Evolutionary conservation across 2,888 invertebrate species (phyloP), one percentile per base, ranked within the genome.

Genomic region (Himalopsyche anomala): DNA sequence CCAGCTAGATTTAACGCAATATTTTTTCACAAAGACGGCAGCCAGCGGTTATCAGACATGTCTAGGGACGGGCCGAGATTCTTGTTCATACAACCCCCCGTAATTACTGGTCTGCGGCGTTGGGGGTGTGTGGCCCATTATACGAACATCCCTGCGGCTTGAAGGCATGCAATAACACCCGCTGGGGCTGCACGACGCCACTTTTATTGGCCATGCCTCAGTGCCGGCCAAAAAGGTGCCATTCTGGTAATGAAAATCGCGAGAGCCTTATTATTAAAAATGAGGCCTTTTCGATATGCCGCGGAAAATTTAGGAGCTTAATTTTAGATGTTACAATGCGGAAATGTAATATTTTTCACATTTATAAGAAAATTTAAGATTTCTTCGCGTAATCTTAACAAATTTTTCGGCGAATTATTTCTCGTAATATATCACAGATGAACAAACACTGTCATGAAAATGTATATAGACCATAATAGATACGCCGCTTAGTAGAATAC

Each of bases 131-230:
- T 80, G 80, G 80, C 80, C 85, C 82, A 85, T 85, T 85, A 85
- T 85, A 79, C 40, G 81, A 82, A 85, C 85, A 85, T 85, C 85
- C 79, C 82, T 82, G 82, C 51, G 82, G 85, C 82, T 85, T 17
- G 42, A 62, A 85, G 85, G 81, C 85, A 69, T 56, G 85, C 85
- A 85, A 85, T 85, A 82, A 85, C 85, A 82, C 69, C 45, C 84
- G 54, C 42, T 42, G 38, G 79, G 36, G 36, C 17, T 45, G 82
- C 54, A 45, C 45, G 54, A 51, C 45, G 45, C 82, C 45, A 69
- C 42, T 56, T 36, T 83, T 74, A 40, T 83, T 83, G 38, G 55
- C 55, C 45, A 42, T 80, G 40, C 45, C 45, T 62, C 62, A 62
- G 62, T 62, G 62, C n/a, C 62, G 62, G 62, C 62, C 62, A 19